Percentiles rank a stretch among this genome's conserved stretches.
These are phyloP conservation scores for Brachionus plicatilis DNA, from an alignment of 1,140 invertebrate species.

Conservation along the genomic window DNA sequence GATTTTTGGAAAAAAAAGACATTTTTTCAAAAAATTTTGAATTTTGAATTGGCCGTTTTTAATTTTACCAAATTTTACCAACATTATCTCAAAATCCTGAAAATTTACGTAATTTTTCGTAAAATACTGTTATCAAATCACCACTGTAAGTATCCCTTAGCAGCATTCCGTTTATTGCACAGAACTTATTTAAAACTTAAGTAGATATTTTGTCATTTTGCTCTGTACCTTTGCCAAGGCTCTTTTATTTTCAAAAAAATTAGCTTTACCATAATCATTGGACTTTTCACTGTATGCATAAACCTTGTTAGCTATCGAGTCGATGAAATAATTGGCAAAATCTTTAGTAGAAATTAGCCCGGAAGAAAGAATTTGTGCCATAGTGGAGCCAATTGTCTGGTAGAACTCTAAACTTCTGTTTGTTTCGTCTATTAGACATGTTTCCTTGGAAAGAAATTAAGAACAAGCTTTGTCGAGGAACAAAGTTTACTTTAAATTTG, in stretches of 20 bases:
- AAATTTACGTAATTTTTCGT: too few relatives aligned
- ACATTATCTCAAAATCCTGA: too few relatives aligned
- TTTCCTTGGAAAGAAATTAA: conserved; percentile 10
- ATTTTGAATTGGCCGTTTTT: too few relatives aligned
- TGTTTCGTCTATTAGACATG: background rate
- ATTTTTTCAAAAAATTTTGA: too few relatives aligned
- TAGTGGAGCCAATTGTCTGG: background rate
- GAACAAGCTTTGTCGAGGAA: background rate
- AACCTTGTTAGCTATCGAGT: background rate
- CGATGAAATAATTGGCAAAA: conserved; percentile 16
- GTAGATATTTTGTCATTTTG: too few relatives aligned
- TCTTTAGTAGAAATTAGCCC: background rate
- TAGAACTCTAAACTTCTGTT: conserved; percentile 17
- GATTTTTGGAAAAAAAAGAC: too few relatives aligned
- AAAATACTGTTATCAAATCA: too few relatives aligned
- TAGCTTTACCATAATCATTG: background rate
- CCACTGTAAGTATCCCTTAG: too few relatives aligned
- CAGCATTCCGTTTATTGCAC: too few relatives aligned
- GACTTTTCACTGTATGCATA: background rate
- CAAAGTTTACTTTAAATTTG: conserved; percentile 11
- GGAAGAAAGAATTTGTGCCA: background rate
- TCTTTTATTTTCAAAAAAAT: background rate
- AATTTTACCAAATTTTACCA: too few relatives aligned
- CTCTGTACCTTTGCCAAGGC: too few relatives aligned
- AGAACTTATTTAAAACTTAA: too few relatives aligned